Evolutionary conservation across 2,797 vertebrate genomes (phyloP).

Genomic region (Leuciscus waleckii): DNA sequence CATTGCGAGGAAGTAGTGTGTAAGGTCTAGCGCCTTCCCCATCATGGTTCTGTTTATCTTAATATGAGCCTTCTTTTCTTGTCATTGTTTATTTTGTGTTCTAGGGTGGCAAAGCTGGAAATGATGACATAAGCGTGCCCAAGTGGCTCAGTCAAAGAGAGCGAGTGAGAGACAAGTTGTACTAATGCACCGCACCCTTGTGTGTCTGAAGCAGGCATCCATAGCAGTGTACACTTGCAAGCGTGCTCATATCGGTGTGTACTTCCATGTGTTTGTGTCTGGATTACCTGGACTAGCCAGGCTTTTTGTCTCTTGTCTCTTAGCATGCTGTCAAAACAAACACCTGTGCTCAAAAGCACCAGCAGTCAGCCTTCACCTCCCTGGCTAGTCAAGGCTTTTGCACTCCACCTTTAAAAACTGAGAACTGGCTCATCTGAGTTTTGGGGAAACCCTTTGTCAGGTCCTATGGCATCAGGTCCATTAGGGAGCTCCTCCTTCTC

Average conservation of each 20-base stretch:
- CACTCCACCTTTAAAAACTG: neutral
- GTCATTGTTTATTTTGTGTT: slow-evolving; percentile 42
- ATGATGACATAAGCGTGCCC: slow-evolving; percentile 28
- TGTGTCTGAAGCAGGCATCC: slow-evolving; percentile 46
- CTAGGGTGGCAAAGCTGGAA: slow-evolving; percentile 14
- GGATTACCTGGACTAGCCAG: slow-evolving; percentile 60
- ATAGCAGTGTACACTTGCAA: slow-evolving; percentile 14
- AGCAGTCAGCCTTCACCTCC: slow-evolving; percentile 9
- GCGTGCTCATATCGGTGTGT: neutral
- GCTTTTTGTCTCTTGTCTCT: slow-evolving; percentile 36
- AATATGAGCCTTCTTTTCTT: slow-evolving; percentile 41
- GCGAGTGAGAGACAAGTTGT: slow-evolving; percentile 52
- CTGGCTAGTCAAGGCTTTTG: neutral
- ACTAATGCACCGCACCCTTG: slow-evolving; percentile 25
- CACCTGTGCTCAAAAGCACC: slow-evolving; percentile 41
- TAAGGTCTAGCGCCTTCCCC: slow-evolving; percentile 37
- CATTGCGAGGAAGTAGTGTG: slow-evolving; percentile 29
- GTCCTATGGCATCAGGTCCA: neutral
- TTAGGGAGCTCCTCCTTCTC: slow-evolving; percentile 10
- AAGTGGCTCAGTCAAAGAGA: slow-evolving; percentile 52
- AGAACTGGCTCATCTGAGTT: slow-evolving; percentile 9
- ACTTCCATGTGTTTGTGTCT: slow-evolving; percentile 49
- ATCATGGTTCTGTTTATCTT: slow-evolving; percentile 59
- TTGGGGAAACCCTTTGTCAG: slow-evolving; percentile 15
- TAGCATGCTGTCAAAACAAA: slow-evolving; percentile 61